A percentile compares a stretch with the other conserved stretches of the same genome.
phyloP scores from a whole-genome alignment of 2,888 invertebrate genomes.

The Philopedon plagiatum region DNA sequence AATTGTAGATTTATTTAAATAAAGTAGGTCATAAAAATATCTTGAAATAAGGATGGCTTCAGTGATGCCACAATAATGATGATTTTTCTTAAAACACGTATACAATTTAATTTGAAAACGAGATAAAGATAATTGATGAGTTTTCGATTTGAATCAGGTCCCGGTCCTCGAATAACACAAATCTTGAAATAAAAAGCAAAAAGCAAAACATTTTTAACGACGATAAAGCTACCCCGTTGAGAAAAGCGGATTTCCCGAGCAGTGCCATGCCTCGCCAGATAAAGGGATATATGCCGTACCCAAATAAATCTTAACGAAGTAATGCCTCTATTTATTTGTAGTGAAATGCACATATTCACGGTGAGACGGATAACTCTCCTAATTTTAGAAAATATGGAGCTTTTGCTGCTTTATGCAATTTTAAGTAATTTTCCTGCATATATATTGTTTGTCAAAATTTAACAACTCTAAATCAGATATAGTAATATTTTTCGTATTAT shows the following conservation, averaged over 20 bases:
- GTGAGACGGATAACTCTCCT: slow-evolving; percentile 19
- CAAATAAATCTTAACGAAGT: slow-evolving; percentile 45
- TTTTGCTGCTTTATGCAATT: neutral
- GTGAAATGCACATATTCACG: slow-evolving; percentile 41
- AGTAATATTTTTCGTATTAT: no score
- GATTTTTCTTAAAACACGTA: no score
- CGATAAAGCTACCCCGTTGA: slow-evolving; percentile 19
- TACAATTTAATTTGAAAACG: no score
- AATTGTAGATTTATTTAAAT: no score
- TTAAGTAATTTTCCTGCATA: no score
- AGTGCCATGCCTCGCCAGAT: slow-evolving; percentile 17
- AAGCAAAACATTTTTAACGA: slow-evolving; percentile 17
- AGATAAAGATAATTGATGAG: no score
- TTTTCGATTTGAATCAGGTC: no score
- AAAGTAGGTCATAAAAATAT: no score
- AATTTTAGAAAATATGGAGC: neutral
- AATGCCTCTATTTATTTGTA: slow-evolving; percentile 41
- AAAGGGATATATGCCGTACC: slow-evolving; percentile 39
- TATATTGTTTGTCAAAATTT: no score
- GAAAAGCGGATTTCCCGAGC: slow-evolving; percentile 38
- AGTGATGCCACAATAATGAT: no score
- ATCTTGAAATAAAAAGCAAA: neutral
- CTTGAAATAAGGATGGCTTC: no score
- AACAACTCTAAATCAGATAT: no score
- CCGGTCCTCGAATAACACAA: neutral